phyloP scores from a whole-genome alignment of 2,797 vertebrate species.

The Pelochelys cantorii region DNA sequence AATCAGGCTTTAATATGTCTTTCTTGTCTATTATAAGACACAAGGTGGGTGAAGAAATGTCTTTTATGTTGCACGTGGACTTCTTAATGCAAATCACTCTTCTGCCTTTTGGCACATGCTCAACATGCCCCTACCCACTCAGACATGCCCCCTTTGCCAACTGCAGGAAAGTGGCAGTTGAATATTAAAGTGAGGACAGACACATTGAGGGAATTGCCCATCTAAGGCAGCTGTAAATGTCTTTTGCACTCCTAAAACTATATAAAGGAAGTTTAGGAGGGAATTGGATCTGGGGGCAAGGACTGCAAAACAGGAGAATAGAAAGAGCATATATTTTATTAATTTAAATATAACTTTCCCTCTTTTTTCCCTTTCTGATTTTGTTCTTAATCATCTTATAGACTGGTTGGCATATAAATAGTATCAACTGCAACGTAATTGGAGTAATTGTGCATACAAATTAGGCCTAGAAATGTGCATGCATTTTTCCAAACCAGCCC shows the following conservation, averaged over 20 bases:
- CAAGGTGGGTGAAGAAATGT: background rate
- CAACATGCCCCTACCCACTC: background rate
- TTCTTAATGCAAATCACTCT: background rate
- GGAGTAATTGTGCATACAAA: background rate
- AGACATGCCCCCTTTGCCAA: background rate
- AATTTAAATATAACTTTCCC: background rate
- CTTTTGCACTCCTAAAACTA: background rate
- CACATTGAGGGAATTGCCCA: background rate
- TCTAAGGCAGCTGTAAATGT: background rate
- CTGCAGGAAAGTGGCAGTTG: background rate
- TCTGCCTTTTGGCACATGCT: background rate
- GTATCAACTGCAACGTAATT: background rate
- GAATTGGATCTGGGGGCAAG: background rate
- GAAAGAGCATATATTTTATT: background rate
- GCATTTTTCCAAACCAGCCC: background rate
- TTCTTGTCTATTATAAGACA: background rate
- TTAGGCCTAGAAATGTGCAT: too few relatives aligned
- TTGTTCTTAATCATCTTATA: background rate
- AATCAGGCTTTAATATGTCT: background rate
- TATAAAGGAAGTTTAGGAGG: background rate
- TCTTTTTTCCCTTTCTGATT: background rate
- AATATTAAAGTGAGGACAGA: background rate
- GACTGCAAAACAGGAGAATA: background rate
- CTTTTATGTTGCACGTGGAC: background rate
- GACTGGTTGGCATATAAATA: background rate